phyloP scores from a whole-genome alignment of 2,797 vertebrate species.

The Notamacropus eugenii region DNA sequence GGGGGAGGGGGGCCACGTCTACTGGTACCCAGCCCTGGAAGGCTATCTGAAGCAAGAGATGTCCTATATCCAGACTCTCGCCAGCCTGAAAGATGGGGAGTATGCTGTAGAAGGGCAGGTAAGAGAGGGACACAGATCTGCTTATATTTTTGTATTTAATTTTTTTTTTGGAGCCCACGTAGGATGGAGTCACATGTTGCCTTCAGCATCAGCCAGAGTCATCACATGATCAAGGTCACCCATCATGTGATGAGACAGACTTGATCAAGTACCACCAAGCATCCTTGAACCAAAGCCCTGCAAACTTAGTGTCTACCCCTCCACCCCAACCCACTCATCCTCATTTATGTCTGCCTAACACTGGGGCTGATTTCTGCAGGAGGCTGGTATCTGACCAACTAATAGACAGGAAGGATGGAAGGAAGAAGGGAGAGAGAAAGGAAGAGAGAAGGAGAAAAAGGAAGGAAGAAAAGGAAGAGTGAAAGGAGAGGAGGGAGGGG shows the following conservation, averaged over 20 bases:
- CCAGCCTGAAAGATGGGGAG: slow-evolving; percentile 64
- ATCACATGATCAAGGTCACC: slow-evolving; percentile 82
- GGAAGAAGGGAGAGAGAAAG: background rate
- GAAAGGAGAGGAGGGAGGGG: slow-evolving; percentile 22
- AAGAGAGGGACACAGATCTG: slow-evolving; percentile 73
- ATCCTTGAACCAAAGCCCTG: background rate
- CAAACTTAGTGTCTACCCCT: slow-evolving; percentile 22
- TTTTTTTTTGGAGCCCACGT: slow-evolving; percentile 72
- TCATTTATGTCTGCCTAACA: slow-evolving; percentile 10
- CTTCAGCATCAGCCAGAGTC: slow-evolving; percentile 71
- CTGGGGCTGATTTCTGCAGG: slow-evolving; percentile 48
- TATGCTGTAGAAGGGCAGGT: slow-evolving; percentile 69
- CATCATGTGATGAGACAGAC: slow-evolving; percentile 78
- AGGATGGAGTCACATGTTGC: slow-evolving; percentile 83
- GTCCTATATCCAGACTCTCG: slow-evolving; percentile 57
- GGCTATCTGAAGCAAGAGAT: slow-evolving; percentile 47
- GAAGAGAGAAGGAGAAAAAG: slow-evolving; percentile 16
- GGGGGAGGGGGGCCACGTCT: slow-evolving; percentile 59
- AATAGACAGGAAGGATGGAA: background rate
- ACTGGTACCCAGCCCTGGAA: slow-evolving; percentile 65
- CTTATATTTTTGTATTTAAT: slow-evolving; percentile 77
- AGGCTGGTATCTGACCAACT: slow-evolving; percentile 51
- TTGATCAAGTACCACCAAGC: slow-evolving; percentile 57
- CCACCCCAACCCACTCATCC: background rate
- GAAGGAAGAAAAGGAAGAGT: background rate